Percentiles rank a stretch among this genome's conserved stretches.
Evolutionary conservation across 2,888 invertebrate genomes (phyloP).

Genomic region (Cephalotes varians): DNA sequence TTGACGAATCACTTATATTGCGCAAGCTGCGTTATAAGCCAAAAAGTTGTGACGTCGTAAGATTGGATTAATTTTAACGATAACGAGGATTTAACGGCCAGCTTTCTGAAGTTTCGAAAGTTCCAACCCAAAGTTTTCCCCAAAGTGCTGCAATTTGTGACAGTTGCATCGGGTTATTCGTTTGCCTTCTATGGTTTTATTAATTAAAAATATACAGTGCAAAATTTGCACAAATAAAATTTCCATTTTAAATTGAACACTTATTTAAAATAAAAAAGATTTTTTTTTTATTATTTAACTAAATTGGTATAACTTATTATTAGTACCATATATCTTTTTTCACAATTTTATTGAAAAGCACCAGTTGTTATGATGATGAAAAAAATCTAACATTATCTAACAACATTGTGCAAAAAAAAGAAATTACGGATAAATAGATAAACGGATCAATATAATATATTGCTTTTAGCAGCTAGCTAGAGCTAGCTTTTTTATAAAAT

Average conservation of each 20-base stretch:
- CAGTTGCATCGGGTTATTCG: conserved; percentile 63
- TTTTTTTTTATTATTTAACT: background rate
- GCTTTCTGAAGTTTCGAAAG: conserved; percentile 67
- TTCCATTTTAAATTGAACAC: background rate
- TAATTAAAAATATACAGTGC: conserved; percentile 43
- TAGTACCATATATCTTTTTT: background rate
- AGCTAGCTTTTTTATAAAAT: background rate
- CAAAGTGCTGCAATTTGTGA: conserved; percentile 46
- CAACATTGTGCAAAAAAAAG: background rate
- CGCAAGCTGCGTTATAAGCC: conserved; percentile 50
- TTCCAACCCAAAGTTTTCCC: conserved; percentile 59
- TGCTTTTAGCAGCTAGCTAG: background rate
- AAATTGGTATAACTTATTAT: background rate
- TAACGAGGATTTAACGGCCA: conserved; percentile 74
- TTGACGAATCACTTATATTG: conserved; percentile 65
- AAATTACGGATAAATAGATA: background rate
- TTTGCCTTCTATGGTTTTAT: conserved; percentile 61
- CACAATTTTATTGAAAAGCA: background rate
- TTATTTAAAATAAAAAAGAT: background rate
- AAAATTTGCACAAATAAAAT: background rate
- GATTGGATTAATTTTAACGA: conserved; percentile 71
- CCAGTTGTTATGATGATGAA: background rate
- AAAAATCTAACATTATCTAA: background rate
- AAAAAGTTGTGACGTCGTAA: conserved; percentile 56
- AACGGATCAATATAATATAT: background rate